Conservation (phyloP, 1,140 invertebrate genomes). For the Aphidius gifuensis region DNA sequence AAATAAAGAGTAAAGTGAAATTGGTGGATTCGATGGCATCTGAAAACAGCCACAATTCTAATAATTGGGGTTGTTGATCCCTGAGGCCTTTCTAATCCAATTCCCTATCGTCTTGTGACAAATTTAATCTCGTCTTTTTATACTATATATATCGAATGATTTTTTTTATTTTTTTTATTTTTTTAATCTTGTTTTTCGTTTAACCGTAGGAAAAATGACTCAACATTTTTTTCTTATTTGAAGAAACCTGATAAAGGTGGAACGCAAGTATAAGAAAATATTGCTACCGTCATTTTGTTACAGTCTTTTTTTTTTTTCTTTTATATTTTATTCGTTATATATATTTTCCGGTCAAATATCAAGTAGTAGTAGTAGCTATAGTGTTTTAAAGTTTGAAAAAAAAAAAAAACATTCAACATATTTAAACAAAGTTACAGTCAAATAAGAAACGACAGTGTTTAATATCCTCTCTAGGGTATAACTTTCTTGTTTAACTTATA, state of each 20-base stretch:
- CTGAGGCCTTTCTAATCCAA: slow-evolving; percentile 3
- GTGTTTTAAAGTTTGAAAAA: no score
- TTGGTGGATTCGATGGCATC: neutral
- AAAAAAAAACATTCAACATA: no score
- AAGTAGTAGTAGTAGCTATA: no score
- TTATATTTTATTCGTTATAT: no score
- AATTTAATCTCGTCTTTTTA: neutral
- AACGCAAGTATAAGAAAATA: neutral
- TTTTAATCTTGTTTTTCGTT: neutral
- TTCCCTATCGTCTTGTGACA: slow-evolving; percentile 12
- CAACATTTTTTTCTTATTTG: neutral
- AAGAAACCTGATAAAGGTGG: slow-evolving; percentile 9
- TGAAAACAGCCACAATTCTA: neutral
- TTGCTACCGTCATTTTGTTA: no score
- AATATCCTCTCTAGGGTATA: no score
- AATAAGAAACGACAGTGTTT: no score
- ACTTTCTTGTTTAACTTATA: no score
- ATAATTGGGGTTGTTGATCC: slow-evolving; percentile 8
- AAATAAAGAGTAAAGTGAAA: neutral
- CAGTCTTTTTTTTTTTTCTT: no score
- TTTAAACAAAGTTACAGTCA: no score
- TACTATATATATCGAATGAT: no score
- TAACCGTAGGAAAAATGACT: slow-evolving; percentile 6
- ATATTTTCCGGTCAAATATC: no score
- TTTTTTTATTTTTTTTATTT: neutral